Evolutionary conservation across 53 echinoderm and acorn worm genomes (phyloP).

Genomic region (Paracentrotus lividus): DNA sequence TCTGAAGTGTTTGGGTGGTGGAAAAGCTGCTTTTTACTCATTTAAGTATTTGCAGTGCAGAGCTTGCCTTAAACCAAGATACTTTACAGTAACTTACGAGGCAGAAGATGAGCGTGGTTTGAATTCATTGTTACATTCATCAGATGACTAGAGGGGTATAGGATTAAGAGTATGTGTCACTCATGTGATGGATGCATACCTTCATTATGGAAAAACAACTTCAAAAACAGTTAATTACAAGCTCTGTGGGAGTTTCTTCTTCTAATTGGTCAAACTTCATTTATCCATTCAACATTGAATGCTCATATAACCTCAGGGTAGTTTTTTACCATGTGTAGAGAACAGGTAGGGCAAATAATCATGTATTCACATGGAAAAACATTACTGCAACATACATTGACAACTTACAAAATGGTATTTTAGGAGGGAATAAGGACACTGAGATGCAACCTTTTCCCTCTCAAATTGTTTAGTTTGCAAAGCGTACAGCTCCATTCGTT

Average conservation of each 20-base stretch:
- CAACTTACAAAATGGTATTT: not conserved
- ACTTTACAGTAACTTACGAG: not conserved
- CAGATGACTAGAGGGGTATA: slow-evolving; percentile 1
- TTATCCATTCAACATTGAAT: not conserved
- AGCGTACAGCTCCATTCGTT: not conserved
- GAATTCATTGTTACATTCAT: not conserved
- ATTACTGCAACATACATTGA: not conserved
- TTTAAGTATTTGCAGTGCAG: not conserved
- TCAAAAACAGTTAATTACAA: not conserved
- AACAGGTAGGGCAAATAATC: not conserved
- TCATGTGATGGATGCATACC: not conserved
- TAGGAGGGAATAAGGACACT: not conserved
- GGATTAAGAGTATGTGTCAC: slow-evolving; percentile 33
- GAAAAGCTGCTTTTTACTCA: not conserved
- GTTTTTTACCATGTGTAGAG: not conserved
- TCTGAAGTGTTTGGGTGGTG: slow-evolving; percentile 30
- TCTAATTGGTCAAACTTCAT: not conserved
- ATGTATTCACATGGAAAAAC: not conserved
- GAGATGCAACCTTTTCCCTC: not conserved
- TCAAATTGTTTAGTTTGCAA: not conserved
- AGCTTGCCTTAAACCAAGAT: not conserved
- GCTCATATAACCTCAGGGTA: not conserved
- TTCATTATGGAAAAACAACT: not conserved
- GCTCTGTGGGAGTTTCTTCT: not conserved
- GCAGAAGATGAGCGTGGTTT: slow-evolving; percentile 3